phyloP scores from a whole-genome alignment of 1,140 invertebrate species.

The Listronotus bonariensis region DNA sequence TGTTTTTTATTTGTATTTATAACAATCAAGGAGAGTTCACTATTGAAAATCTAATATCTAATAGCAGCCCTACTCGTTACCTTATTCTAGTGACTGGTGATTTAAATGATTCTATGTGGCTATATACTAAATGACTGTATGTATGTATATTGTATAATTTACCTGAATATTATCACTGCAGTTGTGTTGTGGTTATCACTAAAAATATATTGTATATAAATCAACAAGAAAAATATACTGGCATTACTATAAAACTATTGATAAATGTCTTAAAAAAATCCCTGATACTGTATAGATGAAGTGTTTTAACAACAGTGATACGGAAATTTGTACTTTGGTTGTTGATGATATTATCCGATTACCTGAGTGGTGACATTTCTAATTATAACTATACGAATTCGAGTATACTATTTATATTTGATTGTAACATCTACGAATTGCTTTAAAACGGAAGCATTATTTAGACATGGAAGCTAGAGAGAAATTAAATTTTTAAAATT shows the following conservation, averaged over 20 bases:
- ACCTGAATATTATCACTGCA: slow-evolving; percentile 11
- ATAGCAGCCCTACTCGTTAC: slow-evolving; percentile 2
- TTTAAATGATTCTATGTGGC: slow-evolving; percentile 8
- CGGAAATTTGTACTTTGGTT: slow-evolving; percentile 48
- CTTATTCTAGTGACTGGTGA: slow-evolving; percentile 12
- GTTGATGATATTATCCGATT: slow-evolving; percentile 37
- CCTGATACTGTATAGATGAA: slow-evolving; percentile 31
- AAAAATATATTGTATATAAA: neutral
- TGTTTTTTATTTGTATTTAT: slow-evolving; percentile 4
- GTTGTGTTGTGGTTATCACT: slow-evolving; percentile 1
- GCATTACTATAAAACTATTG: slow-evolving; percentile 37
- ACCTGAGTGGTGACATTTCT: slow-evolving; percentile 44
- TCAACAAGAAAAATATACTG: slow-evolving; percentile 5
- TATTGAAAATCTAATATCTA: slow-evolving; percentile 7
- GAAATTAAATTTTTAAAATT: slow-evolving; percentile 42
- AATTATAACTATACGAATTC: slow-evolving; percentile 35
- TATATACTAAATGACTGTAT: slow-evolving; percentile 7
- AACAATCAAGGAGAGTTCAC: neutral
- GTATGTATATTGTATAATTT: slow-evolving; percentile 3
- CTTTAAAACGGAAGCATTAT: slow-evolving; percentile 50
- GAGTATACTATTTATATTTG: slow-evolving; percentile 35
- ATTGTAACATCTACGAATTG: slow-evolving; percentile 50
- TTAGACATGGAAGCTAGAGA: slow-evolving; percentile 49
- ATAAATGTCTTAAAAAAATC: slow-evolving; percentile 38
- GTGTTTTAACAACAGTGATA: slow-evolving; percentile 41